Evolutionary conservation across 2,113 vertebrate species (phyloP).

Genomic region (Cyprinus carpio): DNA sequence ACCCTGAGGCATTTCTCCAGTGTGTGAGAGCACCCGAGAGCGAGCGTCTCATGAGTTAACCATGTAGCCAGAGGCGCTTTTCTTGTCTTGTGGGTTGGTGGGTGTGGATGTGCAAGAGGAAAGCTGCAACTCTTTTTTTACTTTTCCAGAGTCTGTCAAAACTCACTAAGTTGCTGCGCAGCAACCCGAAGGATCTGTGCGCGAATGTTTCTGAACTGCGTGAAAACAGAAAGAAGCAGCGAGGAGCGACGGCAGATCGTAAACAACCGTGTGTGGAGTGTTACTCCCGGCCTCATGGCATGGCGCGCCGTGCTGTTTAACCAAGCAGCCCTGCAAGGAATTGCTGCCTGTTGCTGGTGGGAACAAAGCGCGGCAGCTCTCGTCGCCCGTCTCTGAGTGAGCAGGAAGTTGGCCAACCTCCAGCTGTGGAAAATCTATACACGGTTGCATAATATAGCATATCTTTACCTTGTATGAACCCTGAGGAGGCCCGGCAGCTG

Average conservation of each 20-base stretch:
- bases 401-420: constrained; percentile 76
- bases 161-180: constrained; percentile 59
- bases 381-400: constrained; percentile 55
- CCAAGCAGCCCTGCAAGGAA: neutral
- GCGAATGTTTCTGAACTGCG: constrained; percentile 66
- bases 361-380: constrained; percentile 39
- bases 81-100: constrained; percentile 72
- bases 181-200: constrained; percentile 69
- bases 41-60: constrained; percentile 69
- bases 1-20: constrained; percentile 44
- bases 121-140: constrained; percentile 53
- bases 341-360: constrained; percentile 14
- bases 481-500: constrained; percentile 75
- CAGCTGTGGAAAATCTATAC: constrained; percentile 80
- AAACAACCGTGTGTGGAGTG: constrained; percentile 17
- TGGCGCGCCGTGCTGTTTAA: neutral
- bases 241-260: constrained; percentile 25
- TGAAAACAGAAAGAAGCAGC: constrained; percentile 48
- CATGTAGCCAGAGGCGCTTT: constrained; percentile 62
- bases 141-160: constrained; percentile 61
- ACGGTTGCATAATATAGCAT: constrained; percentile 80
- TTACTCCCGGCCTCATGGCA: constrained; percentile 17
- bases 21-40: too few relatives aligned
- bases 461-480: constrained; percentile 82
- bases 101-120: constrained; percentile 55